Evolutionary conservation across 2,113 vertebrate genomes (phyloP).

Genomic region (Rhynchomys soricoides): DNA sequence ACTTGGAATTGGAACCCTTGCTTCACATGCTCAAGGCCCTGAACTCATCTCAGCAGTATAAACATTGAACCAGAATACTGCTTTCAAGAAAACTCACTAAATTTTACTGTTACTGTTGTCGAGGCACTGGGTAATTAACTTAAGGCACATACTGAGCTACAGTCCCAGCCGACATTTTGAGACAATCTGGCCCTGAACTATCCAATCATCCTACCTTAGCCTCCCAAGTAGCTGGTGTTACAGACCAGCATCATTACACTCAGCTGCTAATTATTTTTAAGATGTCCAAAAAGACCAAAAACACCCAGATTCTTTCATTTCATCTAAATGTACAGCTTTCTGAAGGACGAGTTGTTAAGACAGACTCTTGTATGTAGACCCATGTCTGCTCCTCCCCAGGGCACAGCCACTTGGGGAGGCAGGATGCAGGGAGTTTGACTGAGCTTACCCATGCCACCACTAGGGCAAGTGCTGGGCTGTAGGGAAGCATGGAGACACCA

Average conservation of each 20-base stretch:
- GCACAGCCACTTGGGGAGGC: too few relatives aligned
- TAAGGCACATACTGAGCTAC: not conserved
- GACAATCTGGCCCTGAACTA: not conserved
- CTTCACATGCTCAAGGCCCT: not conserved
- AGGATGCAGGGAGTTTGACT: too few relatives aligned
- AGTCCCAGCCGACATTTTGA: not conserved
- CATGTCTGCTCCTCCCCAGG: too few relatives aligned
- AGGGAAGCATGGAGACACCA: too few relatives aligned
- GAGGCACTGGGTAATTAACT: not conserved
- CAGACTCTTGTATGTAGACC: not conserved
- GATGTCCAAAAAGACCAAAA: conserved; percentile 20
- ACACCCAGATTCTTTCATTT: not conserved
- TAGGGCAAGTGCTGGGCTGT: too few relatives aligned
- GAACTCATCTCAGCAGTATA: not conserved
- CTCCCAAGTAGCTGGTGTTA: not conserved
- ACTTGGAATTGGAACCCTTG: not conserved
- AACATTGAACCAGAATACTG: not conserved
- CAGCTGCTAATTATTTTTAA: conserved; percentile 23
- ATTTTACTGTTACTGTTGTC: not conserved
- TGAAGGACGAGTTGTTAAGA: not conserved
- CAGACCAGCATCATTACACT: not conserved
- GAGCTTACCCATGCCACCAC: too few relatives aligned
- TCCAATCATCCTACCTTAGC: not conserved
- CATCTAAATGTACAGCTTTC: not conserved
- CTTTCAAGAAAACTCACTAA: not conserved